Evolutionary conservation across 2,888 invertebrate genomes (phyloP).

Genomic region (Artemia sinica): DNA sequence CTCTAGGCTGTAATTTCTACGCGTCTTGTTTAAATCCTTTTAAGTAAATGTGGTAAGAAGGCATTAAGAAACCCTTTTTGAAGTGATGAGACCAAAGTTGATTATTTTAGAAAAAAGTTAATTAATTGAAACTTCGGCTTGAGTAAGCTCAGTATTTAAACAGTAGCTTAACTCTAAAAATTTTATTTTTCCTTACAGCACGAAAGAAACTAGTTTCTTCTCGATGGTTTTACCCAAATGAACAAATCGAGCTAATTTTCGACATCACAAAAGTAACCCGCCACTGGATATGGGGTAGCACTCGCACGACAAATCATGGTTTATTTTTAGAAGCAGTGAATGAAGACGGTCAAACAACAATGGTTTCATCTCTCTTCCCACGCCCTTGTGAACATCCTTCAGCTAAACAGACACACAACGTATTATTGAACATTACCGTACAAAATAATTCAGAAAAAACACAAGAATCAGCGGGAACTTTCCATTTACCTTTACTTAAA

Average conservation of each 20-base stretch:
- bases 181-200: background rate
- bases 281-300: background rate
- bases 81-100: too few relatives aligned
- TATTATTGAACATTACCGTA: background rate
- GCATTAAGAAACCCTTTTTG: too few relatives aligned
- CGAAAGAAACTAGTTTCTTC: background rate
- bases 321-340: background rate
- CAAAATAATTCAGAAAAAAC: background rate
- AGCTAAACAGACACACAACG: background rate
- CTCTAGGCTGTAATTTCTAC: too few relatives aligned
- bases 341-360: background rate
- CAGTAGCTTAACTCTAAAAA: too few relatives aligned
- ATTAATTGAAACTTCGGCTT: too few relatives aligned
- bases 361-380: background rate
- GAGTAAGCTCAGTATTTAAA: too few relatives aligned
- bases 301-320: constrained; percentile 12
- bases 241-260: background rate
- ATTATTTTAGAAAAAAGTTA: too few relatives aligned
- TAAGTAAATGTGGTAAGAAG: too few relatives aligned
- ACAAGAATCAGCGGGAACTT: background rate
- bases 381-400: background rate
- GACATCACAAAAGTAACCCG: constrained; percentile 7
- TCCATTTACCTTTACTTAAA: background rate
- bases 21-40: too few relatives aligned
- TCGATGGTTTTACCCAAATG: background rate